A percentile compares a stretch with the other conserved stretches of the same genome.
These are phyloP conservation scores for Synergus itoensis DNA, from an alignment of 2,888 invertebrate species.

Conservation along the genomic window DNA sequence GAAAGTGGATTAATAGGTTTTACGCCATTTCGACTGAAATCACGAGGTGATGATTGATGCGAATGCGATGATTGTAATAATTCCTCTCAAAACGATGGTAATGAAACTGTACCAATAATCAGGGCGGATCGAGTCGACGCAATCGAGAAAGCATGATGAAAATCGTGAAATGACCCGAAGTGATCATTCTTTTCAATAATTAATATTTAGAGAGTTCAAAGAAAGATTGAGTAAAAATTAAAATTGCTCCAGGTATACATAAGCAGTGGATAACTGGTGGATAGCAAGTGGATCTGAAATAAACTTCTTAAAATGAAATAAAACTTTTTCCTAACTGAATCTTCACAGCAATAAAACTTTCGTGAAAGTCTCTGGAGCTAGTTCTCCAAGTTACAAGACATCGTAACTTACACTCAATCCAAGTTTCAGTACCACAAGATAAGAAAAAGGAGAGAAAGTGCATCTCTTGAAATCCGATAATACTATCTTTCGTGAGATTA, in stretches of 20 bases:
- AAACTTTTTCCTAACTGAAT: neutral
- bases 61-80: slow-evolving; percentile 21
- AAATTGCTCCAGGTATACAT: no score
- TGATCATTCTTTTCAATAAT: no score
- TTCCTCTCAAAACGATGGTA: neutral
- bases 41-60: slow-evolving; percentile 28
- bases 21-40: slow-evolving; percentile 44
- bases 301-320: no score
- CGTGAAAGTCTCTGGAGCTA: neutral
- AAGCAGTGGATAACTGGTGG: no score
- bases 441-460: slow-evolving; percentile 8
- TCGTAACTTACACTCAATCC: neutral
- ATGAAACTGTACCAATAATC: neutral
- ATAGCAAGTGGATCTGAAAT: no score
- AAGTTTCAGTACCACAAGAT: neutral
- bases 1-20: slow-evolving; percentile 59
- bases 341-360: neutral
- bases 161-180: no score
- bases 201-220: no score
- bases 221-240: no score
- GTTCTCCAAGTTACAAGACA: neutral
- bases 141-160: no score
- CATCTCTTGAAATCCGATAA: neutral
- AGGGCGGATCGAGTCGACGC: no score
- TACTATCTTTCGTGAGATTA: neutral